A percentile compares a stretch with the other conserved stretches of the same genome.
Evolutionary conservation across 30 jellyfish, hydroid and myxozoan genomes (phyloP).

Genomic region (Aurelia coerulea): DNA sequence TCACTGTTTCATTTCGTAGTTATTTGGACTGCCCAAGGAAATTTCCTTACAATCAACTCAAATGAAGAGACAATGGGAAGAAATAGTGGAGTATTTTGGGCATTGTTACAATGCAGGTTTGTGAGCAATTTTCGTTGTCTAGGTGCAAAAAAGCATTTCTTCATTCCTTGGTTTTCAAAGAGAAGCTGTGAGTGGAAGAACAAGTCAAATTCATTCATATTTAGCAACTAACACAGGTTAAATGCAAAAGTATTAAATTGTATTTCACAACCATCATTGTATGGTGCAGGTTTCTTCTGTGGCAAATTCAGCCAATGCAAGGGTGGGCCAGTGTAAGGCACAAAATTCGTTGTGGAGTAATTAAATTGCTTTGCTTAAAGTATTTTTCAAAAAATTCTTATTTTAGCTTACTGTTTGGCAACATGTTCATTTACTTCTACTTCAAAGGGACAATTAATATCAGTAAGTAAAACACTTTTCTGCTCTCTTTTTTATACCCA

Average conservation of each 20-base stretch:
- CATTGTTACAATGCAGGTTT: slow-evolving; percentile 98
- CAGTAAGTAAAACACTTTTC: slow-evolving; percentile 41
- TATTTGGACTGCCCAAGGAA: slow-evolving; percentile 99
- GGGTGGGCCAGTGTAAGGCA: too few relatives aligned
- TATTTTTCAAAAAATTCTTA: not conserved
- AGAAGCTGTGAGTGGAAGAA: too few relatives aligned
- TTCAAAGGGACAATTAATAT: slow-evolving; percentile 71
- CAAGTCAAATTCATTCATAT: too few relatives aligned
- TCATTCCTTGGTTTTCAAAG: too few relatives aligned
- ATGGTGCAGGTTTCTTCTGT: too few relatives aligned
- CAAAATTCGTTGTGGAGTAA: not conserved
- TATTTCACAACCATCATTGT: too few relatives aligned
- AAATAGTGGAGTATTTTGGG: slow-evolving; percentile 98
- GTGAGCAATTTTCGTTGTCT: not conserved
- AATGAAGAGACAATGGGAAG: slow-evolving; percentile 94
- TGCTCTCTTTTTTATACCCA: not conserved
- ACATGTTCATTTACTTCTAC: slow-evolving; percentile 93
- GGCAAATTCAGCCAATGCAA: too few relatives aligned
- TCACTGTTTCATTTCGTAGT: slow-evolving; percentile 33
- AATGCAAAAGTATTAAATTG: too few relatives aligned
- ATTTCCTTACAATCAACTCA: slow-evolving; percentile 92
- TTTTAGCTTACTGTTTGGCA: slow-evolving; percentile 95
- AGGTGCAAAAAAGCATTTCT: too few relatives aligned
- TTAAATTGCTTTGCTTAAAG: not conserved
- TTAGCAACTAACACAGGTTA: too few relatives aligned